Evolutionary conservation across 2,888 invertebrate species (phyloP), one percentile per base, ranked within the genome.

Genomic region (Lasioglossum villosulum): DNA sequence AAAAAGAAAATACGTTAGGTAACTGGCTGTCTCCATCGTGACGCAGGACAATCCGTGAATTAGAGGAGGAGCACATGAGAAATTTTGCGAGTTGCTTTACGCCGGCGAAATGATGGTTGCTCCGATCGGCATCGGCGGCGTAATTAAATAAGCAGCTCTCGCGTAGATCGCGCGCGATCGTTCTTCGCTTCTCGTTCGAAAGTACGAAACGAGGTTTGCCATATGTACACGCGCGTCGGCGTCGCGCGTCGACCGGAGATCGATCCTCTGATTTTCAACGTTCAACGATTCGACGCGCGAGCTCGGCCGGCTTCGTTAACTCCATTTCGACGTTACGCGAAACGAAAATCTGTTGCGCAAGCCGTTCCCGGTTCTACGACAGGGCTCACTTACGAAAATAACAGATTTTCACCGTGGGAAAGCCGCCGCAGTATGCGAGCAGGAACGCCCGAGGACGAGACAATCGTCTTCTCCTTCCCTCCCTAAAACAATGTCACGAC

Each of bases 321-420:
- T 45, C 23, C 68, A 27, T 16, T 27, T 48, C 42, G 59, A 63
- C 34, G 79, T 84, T 75, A 78, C 78, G 78, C 68, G 75, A 75
- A 83, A 73, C 45, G 74, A 83, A 83, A 76, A 75, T 76, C 59
- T 30, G 48, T 85, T 59, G 42, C 34, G 27, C 42, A 79, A 85
- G 68, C 8, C 12, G 48, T 68, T 72, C 63, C 48, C 34, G 34
- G 30, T 48, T 34, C 14, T 34, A 8, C 16, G 68, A 59, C 72
- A 48, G 45, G 39, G 39, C 12, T n/a, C 37, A 68, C 72, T 73
- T 70, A 71, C 45, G 72, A 84, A 80, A 80, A 77, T 86, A 86
- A 86, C 59, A 78, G 84, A 86, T 83, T 86, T 86, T 80, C 80
- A 59, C 83, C 76, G 37, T 76, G 83, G 70, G 79, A 79, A 84